Conservation (phyloP, 1,140 invertebrate species). For the Vollenhovia emeryi region DNA sequence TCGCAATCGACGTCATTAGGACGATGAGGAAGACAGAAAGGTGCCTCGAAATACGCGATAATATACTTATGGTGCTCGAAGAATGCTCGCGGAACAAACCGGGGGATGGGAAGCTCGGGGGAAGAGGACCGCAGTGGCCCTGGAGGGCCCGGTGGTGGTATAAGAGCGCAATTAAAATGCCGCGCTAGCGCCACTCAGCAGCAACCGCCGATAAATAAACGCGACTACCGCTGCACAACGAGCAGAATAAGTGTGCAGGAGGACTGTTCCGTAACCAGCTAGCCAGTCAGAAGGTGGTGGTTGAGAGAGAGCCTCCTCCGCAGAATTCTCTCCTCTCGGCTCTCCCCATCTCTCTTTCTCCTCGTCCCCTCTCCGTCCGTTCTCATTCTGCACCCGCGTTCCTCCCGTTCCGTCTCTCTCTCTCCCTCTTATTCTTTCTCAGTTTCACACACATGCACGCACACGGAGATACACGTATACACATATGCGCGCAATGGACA, state of each 20-base stretch:
- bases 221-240: constrained; percentile 73
- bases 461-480: background rate
- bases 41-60: constrained; percentile 71
- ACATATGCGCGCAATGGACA: constrained; percentile 44
- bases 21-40: background rate
- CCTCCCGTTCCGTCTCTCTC: constrained; percentile 4
- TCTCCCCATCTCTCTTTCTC: constrained; percentile 34
- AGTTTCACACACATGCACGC: background rate
- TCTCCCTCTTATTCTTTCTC: constrained; percentile 53
- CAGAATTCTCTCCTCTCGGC: constrained; percentile 57
- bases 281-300: constrained; percentile 66
- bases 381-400: constrained; percentile 11
- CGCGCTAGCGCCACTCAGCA: constrained; percentile 85
- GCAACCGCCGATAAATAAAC: constrained; percentile 85
- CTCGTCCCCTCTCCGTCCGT: constrained; percentile 1
- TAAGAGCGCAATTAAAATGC: constrained; percentile 85
- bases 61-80: constrained; percentile 40
- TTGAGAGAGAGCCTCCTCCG: constrained; percentile 69
- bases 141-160: constrained; percentile 76
- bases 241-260: constrained; percentile 80
- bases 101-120: constrained; percentile 26
- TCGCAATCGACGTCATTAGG: background rate
- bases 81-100: constrained; percentile 12
- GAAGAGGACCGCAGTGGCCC: constrained; percentile 49
- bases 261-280: constrained; percentile 71